Conservation (phyloP, 2,888 invertebrate genomes). For the Andrena marginata region DNA sequence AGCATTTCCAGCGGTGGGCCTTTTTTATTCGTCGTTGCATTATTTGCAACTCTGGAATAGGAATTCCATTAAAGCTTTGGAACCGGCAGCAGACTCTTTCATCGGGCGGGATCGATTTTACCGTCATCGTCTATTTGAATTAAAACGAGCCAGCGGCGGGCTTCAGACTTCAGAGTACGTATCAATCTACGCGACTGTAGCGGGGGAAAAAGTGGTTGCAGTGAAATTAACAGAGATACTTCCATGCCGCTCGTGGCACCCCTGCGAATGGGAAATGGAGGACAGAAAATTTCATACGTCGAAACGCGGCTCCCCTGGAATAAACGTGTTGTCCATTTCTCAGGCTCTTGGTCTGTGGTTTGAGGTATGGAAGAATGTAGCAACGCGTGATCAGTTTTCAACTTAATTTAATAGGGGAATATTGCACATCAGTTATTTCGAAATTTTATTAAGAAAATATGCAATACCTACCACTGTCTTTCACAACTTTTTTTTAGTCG, state of each 20-base stretch:
- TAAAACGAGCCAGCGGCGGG: conserved; percentile 38
- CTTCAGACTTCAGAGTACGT: conserved; percentile 37
- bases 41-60: conserved; percentile 46
- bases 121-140: conserved; percentile 51
- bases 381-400: not conserved
- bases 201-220: conserved; percentile 11
- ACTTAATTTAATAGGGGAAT: not conserved
- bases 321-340: not conserved
- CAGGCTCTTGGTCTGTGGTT: not conserved
- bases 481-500: too few species aligned
- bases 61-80: conserved; percentile 58
- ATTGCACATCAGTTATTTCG: not conserved
- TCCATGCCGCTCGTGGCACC: not conserved
- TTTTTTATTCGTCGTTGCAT: conserved; percentile 1
- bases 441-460: too few species aligned
- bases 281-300: conserved; percentile 1
- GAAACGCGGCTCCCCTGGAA: not conserved
- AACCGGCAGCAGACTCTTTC: conserved; percentile 48
- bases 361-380: not conserved
- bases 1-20: not conserved
- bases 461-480: too few species aligned
- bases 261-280: not conserved
- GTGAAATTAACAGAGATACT: conserved; percentile 14
- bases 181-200: conserved; percentile 33
- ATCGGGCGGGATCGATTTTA: conserved; percentile 52